Percentiles rank a stretch among this genome's conserved stretches.
Conservation (phyloP, 1,140 invertebrate genomes). For the Drosophila pallidifrons region DNA sequence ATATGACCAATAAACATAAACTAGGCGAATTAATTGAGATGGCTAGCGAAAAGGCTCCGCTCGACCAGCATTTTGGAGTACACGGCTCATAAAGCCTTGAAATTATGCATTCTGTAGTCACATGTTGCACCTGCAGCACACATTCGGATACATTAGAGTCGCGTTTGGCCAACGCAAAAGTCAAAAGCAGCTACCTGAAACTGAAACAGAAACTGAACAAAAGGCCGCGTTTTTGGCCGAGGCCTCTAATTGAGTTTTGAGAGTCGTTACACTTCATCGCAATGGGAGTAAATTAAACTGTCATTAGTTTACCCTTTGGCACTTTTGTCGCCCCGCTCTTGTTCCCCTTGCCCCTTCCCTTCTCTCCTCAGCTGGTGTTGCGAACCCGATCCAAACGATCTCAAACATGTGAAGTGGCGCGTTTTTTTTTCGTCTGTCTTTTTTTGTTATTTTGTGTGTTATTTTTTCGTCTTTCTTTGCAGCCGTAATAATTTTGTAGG, state of each 20-base stretch:
- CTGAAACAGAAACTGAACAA: not conserved
- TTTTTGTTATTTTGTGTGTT: conserved; percentile 22
- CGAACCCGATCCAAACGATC: conserved; percentile 47
- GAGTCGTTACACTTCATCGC: conserved; percentile 81
- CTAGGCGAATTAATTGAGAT: conserved; percentile 81
- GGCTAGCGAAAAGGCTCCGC: not conserved
- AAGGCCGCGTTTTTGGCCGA: conserved; percentile 26
- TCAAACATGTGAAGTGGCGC: conserved; percentile 80
- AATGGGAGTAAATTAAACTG: conserved; percentile 83
- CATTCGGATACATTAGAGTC: conserved; percentile 54
- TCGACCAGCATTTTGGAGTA: not conserved
- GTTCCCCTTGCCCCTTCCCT: not conserved
- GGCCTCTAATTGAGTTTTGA: conserved; percentile 77
- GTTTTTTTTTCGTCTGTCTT: conserved; percentile 44
- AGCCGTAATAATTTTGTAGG: conserved; percentile 81
- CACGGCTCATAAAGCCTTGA: conserved; percentile 71
- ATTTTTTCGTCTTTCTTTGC: conserved; percentile 44
- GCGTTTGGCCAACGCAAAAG: conserved; percentile 61
- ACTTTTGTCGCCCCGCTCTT: conserved; percentile 62
- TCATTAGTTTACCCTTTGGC: conserved; percentile 83
- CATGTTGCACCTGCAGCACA: conserved; percentile 64
- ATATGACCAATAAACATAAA: conserved; percentile 78
- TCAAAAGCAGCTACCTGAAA: conserved; percentile 16
- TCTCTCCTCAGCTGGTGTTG: conserved; percentile 15
- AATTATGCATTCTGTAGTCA: conserved; percentile 77